These are phyloP conservation scores for Camelus bactrianus DNA, from an alignment of 2,113 vertebrate species.

Conservation along the genomic window DNA sequence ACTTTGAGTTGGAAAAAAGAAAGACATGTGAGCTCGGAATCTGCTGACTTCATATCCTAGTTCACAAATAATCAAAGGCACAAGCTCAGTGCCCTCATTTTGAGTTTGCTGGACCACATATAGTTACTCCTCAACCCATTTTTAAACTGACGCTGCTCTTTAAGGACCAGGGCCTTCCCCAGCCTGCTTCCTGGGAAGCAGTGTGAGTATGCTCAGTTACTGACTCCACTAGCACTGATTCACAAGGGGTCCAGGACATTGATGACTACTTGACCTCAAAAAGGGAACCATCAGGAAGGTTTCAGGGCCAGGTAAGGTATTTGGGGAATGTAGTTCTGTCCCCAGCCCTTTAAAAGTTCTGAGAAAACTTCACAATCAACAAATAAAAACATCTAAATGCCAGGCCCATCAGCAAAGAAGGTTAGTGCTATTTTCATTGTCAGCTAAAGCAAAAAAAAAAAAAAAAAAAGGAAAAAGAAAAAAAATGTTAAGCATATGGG, in stretches of 20 bases:
- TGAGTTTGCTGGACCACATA: not conserved
- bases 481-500: conserved; percentile 75
- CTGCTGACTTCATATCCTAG: conserved; percentile 2
- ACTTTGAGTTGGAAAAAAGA: not conserved
- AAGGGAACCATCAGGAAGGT: not conserved
- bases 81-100: not conserved
- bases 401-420: conserved; percentile 66
- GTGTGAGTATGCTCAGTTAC: not conserved
- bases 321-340: not conserved
- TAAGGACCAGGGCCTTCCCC: not conserved
- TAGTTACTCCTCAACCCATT: not conserved
- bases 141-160: not conserved
- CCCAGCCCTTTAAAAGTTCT: conserved; percentile 70
- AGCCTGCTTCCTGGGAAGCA: not conserved
- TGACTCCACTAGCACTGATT: not conserved
- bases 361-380: conserved; percentile 74
- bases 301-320: not conserved
- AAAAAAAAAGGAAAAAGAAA: not conserved
- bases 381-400: conserved; percentile 77
- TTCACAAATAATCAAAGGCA: not conserved
- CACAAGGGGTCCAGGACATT: not conserved
- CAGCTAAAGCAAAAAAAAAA: conserved; percentile 54
- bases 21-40: not conserved
- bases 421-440: conserved; percentile 73
- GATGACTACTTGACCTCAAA: not conserved